Evolutionary conservation across 2,113 vertebrate species (phyloP).

Genomic region (Zingel zingel): DNA sequence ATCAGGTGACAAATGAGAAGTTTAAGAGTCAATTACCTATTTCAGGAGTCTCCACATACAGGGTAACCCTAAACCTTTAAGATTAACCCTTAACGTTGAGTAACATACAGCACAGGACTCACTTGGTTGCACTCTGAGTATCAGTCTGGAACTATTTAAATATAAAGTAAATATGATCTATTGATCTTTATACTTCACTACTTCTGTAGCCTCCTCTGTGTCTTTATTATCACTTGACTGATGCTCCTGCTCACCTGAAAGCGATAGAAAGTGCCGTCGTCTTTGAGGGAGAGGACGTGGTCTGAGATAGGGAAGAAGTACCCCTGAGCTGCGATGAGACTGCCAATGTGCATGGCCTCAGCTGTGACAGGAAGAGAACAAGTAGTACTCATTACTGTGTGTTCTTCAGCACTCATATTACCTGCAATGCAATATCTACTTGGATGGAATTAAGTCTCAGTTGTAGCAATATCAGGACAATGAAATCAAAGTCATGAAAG

Average conservation of each 20-base stretch:
- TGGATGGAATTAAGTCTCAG: background rate
- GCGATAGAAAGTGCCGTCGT: conserved; percentile 96
- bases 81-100: background rate
- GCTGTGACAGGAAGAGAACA: conserved; percentile 75
- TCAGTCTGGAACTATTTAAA: background rate
- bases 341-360: conserved; percentile 97
- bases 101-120: background rate
- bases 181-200: background rate
- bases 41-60: background rate
- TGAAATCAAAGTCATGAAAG: background rate
- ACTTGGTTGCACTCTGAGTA: background rate
- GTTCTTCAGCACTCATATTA: background rate
- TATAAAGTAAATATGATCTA: background rate
- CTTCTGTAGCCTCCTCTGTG: background rate
- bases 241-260: conserved; percentile 91
- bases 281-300: conserved; percentile 95
- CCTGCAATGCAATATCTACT: background rate
- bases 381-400: conserved; percentile 1
- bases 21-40: background rate
- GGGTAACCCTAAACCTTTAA: background rate
- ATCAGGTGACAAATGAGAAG: background rate
- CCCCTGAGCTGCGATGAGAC: conserved; percentile 95
- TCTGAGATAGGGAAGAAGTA: conserved; percentile 98
- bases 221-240: background rate
- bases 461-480: background rate